Base-by-base conservation (phyloP, 1,140 invertebrate genomes). In the Lutraria rhynchaena region DNA sequence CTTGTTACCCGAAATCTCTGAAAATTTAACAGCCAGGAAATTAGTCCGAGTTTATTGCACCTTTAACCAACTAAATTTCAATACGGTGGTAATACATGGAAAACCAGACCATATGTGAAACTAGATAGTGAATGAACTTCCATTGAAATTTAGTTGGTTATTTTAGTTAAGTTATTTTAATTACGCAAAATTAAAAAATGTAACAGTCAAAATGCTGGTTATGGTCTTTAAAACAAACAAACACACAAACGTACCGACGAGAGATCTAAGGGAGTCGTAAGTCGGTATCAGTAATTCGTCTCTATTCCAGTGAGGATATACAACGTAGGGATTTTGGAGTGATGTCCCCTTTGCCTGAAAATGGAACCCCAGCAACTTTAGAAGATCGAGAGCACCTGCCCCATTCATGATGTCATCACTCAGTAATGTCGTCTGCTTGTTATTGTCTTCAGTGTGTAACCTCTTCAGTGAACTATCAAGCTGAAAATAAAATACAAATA, bases 261-360 rank as follows among this genome's bases (percentile, higher is more conserved):
- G 33, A 37, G 90, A 87, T 49, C 85, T 86, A 0, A 92, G 63
- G 4, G 88, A 85, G 76, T 91, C 89, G 77, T 89, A 91, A 37
- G 89, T 67, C 15, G 91, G 89, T n/a, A 91, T 85, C 0, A 92
- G 85, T 15, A 91, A 58, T 29, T 90, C 87, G 63, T 90, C 89
- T 51, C 71, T 86, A 63, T 91, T 89, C 89, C 90, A 90, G 86
- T 92, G 89, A 19, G 91, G 91, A 74, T 88, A 92, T n/a, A 92
- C 73, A 9, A 92, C 84, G 84, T 90, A 91, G 2, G 87, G 90
- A n/a, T 84, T 60, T 3, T 80, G 67, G 27, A 89, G 70, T 3
- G 74, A 57, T 31, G 81, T 44, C 7, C 88, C 89, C 57, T 85
- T 85, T n/a, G 89, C 86, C 74, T 92, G 89, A 81, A 92, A 92